Conservation (phyloP, 2,888 invertebrate genomes). For the Dynastes tityus region DNA sequence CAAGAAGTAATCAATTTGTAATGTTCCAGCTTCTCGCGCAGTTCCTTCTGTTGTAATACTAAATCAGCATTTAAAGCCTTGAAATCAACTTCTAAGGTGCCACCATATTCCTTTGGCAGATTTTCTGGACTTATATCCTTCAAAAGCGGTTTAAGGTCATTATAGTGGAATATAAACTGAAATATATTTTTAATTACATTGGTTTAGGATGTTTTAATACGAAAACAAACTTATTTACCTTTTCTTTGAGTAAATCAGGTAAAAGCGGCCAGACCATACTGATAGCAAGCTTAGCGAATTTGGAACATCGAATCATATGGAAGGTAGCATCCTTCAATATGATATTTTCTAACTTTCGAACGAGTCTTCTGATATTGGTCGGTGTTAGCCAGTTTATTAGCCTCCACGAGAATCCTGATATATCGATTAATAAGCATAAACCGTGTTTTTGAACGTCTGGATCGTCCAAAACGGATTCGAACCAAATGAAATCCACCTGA, state of each 20-base stretch:
- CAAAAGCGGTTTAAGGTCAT: slow-evolving; percentile 72
- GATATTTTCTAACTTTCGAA: slow-evolving; percentile 60
- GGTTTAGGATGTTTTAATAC: background rate
- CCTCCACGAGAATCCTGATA: slow-evolving; percentile 62
- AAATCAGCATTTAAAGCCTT: slow-evolving; percentile 58
- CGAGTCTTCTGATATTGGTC: slow-evolving; percentile 59
- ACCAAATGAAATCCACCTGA: slow-evolving; percentile 66
- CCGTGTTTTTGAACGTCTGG: slow-evolving; percentile 65
- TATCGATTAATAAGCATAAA: slow-evolving; percentile 66
- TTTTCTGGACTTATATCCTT: slow-evolving; percentile 70
- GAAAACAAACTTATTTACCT: slow-evolving; percentile 50
- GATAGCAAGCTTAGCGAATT: slow-evolving; percentile 61
- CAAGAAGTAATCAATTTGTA: slow-evolving; percentile 11
- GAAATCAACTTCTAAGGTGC: slow-evolving; percentile 65
- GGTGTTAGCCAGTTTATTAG: slow-evolving; percentile 66
- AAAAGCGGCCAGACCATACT: slow-evolving; percentile 67
- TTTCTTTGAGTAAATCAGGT: slow-evolving; percentile 60
- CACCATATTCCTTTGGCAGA: slow-evolving; percentile 76
- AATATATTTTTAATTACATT: slow-evolving; percentile 48
- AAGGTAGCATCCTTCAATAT: slow-evolving; percentile 64
- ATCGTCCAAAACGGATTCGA: slow-evolving; percentile 66
- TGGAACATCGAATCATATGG: slow-evolving; percentile 65
- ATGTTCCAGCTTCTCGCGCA: slow-evolving; percentile 60
- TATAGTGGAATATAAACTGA: slow-evolving; percentile 73
- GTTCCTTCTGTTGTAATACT: slow-evolving; percentile 58